These are phyloP conservation scores for Synergus japonicus DNA, from an alignment of 2,888 invertebrate species.

Conservation along the genomic window DNA sequence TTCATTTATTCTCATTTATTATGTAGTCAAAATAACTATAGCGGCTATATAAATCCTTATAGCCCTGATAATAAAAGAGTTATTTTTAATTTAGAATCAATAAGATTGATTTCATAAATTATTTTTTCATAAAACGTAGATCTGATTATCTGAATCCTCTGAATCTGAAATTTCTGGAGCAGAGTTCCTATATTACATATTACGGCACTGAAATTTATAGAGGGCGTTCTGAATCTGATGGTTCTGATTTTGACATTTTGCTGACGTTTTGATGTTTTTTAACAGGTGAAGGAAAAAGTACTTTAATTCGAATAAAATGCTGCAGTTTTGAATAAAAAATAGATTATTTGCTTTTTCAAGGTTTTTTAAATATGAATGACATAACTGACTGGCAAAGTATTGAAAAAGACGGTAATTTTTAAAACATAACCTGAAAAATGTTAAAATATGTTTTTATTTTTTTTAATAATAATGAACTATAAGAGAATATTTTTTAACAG, in stretches of 20 bases:
- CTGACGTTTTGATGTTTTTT: slow-evolving; percentile 3
- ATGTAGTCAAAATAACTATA: too few relatives aligned
- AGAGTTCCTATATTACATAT: too few relatives aligned
- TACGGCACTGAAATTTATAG: not conserved
- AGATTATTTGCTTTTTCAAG: not conserved
- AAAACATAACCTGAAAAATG: not conserved
- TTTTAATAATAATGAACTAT: not conserved
- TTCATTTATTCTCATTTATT: too few relatives aligned
- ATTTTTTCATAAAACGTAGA: too few relatives aligned
- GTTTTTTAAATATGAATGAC: slow-evolving; percentile 23
- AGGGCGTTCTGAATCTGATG: not conserved
- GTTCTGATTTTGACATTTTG: not conserved
- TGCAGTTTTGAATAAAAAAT: not conserved
- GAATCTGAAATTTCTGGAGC: too few relatives aligned
- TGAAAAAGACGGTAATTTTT: slow-evolving; percentile 29
- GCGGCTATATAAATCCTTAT: too few relatives aligned
- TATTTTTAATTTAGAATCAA: too few relatives aligned
- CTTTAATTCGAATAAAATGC: not conserved
- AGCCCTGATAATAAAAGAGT: too few relatives aligned
- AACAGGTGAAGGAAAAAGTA: not conserved
- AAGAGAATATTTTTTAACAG: slow-evolving; percentile 49
- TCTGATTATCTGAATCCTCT: too few relatives aligned
- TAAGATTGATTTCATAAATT: too few relatives aligned
- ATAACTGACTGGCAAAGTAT: slow-evolving; percentile 14
- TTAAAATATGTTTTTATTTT: not conserved